Evolutionary conservation across 2,888 invertebrate genomes (phyloP).

Genomic region (Apodemia duryi): DNA sequence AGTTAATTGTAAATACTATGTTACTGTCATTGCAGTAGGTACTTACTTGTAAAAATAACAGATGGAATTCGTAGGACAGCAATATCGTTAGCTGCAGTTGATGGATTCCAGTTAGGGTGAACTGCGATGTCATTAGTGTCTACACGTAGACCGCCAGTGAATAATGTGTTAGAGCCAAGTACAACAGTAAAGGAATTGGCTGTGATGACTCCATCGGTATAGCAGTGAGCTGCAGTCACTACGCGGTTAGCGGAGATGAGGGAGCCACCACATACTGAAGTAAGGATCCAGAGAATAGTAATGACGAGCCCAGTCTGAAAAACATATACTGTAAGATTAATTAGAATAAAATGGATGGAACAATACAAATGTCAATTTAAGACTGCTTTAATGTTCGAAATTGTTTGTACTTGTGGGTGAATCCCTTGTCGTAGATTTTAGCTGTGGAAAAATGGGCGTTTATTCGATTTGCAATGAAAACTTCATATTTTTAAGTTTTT

Average conservation of each 20-base stretch:
- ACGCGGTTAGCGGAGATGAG: constrained; percentile 38
- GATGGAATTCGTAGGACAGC: constrained; percentile 36
- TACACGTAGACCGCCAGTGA: constrained; percentile 44
- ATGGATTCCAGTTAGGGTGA: constrained; percentile 43
- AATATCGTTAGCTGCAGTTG: constrained; percentile 41
- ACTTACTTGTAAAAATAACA: no score
- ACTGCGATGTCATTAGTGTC: constrained; percentile 35
- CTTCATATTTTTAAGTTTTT: no score
- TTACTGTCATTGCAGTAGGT: no score
- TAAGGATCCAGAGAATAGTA: constrained; percentile 38
- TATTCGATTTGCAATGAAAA: no score
- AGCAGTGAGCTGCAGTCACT: constrained; percentile 52
- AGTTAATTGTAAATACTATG: no score
- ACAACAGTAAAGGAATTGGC: constrained; percentile 45
- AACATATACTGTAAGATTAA: no score
- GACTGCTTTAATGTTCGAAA: no score
- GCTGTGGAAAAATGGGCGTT: no score
- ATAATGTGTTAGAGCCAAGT: constrained; percentile 47
- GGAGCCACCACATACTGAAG: constrained; percentile 49
- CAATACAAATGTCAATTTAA: no score
- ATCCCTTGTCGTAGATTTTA: no score
- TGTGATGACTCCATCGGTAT: constrained; percentile 38
- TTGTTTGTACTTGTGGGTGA: no score
- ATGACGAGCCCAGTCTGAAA: constrained; percentile 50
- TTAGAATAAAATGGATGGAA: no score